Base-by-base conservation (phyloP, 2,888 invertebrate genomes). In the Orthonychiurus folsomi region DNA sequence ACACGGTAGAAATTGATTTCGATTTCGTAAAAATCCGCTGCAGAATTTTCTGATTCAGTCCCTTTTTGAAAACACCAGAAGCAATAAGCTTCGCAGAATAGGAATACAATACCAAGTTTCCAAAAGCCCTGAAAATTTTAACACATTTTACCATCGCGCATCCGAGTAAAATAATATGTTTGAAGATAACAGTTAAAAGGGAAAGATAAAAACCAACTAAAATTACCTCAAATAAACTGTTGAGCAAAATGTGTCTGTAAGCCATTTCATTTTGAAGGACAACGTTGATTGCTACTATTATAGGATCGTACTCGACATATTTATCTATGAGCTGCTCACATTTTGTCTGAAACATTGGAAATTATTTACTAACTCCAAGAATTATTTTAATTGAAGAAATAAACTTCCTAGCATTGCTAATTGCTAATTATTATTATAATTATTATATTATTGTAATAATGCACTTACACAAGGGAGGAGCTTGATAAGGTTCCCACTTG, bases 301-400 rank as follows among this genome's bases (percentile, higher is more conserved):
- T 86, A n/a, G 86, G 83, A 75, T 94, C 94, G 77, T 88, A 92
- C 78, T 94, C 93, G 64, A 93, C 85, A 75, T 93, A 94, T 76
- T 91, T 91, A 76, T 94, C 94, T 0, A 89, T 89, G 18, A 86
- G 77, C 54, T 83, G 80, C 56, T 84, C 83, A 75, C 94, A 94
- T 66, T 81, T 80, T 12, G 81, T 83, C 93, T 93, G 73, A 75
- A 78, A 80, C n/a, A n/a, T n/a, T n/a, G 48, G 18, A 54, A 62
- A 59, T 24, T 21, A 57, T 48, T n/a, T 15, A n/a, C n/a, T 37
- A 37, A 37, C 15, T 37, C 15, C 37, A 37, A 37, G 15, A 9
- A 37, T 37, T 37, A 37, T 37, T 5, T 37, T 37, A n/a, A n/a
- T n/a, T n/a, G n/a, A n/a, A n/a, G n/a, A n/a, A n/a, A n/a, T n/a